phyloP scores from a whole-genome alignment of 2,113 vertebrate species.

The Aleadryas rufinucha region DNA sequence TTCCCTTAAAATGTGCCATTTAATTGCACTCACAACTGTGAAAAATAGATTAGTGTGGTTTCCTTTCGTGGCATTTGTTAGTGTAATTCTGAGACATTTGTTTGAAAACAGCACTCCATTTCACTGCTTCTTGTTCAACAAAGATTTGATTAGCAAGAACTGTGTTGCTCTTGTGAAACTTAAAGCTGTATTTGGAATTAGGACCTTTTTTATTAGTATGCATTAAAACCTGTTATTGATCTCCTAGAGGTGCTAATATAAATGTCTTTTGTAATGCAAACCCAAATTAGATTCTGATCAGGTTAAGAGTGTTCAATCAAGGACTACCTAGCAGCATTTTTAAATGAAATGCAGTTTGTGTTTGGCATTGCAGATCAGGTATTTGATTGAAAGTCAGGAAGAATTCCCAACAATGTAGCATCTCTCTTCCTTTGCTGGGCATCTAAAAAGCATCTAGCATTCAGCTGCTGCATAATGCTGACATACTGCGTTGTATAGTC shows the following conservation, averaged over 20 bases:
- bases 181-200: constrained; percentile 19
- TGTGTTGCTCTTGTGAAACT: constrained; percentile 19
- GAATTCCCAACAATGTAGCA: constrained; percentile 39
- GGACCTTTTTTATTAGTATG: constrained; percentile 60
- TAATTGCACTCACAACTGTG: constrained; percentile 20
- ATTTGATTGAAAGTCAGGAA: constrained; percentile 61
- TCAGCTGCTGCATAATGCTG: neutral
- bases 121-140: constrained; percentile 27
- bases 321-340: constrained; percentile 52
- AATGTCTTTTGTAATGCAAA: constrained; percentile 14
- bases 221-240: constrained; percentile 56
- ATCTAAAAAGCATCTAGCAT: constrained; percentile 34
- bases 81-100: constrained; percentile 11
- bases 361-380: constrained; percentile 61
- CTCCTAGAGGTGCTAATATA: constrained; percentile 38
- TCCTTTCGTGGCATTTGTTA: constrained; percentile 2
- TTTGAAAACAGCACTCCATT: constrained; percentile 37
- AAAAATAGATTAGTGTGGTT: constrained; percentile 35
- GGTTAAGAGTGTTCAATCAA: constrained; percentile 60
- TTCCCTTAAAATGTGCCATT: neutral
- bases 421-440: neutral
- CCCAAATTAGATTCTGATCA: constrained; percentile 64
- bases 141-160: constrained; percentile 37
- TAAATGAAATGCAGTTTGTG: constrained; percentile 59
- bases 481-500: constrained; percentile 21